Base-by-base conservation (phyloP, 2,888 invertebrate species). In the Cremastobaeus sp. region DNA sequence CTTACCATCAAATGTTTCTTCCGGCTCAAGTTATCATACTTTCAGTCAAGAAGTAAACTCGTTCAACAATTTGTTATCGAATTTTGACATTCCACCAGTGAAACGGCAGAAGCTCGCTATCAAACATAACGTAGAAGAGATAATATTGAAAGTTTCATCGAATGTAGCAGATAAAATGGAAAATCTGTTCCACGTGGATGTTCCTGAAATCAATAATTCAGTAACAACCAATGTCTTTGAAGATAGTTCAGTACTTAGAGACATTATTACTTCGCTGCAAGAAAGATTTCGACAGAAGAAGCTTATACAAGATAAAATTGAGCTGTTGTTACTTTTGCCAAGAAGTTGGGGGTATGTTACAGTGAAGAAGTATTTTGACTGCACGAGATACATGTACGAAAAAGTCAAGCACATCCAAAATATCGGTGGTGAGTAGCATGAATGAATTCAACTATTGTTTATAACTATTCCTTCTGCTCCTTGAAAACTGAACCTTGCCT, bases 21-120 rank as follows among this genome's bases (percentile, higher is more conserved):
- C n/a, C n/a, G n/a, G n/a, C n/a, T n/a, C n/a, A n/a, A n/a, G n/a
- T n/a, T n/a, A n/a, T n/a, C n/a, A n/a, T n/a, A n/a, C n/a, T n/a
- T n/a, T n/a, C n/a, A n/a, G n/a, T 57, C 43, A 57, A 57, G 57
- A 57, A 20, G 0, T 43, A 14, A 57, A 57, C 32, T 8, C 12
- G 12, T 43, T 57, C n/a, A 43, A 57, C 32, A 2, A 43, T 32
- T 11, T 11, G 1, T 43, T 57, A 30, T 25, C 18, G 11, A 18
- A 20, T 43, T 21, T 57, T 8, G 43, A 41, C n/a, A 34, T 57
- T 57, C 43, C 43, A n/a, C 32, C 43, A 4, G 0, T 57, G 14
- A 57, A 57, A 32, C 43, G 43, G 34, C 43, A 14, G 14, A 57
- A 43, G 28, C 5, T 57, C n/a, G n/a, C n/a, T n/a, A n/a, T n/a